Conservation (phyloP, 2,797 vertebrate genomes). For the Gobio occitaniae region DNA sequence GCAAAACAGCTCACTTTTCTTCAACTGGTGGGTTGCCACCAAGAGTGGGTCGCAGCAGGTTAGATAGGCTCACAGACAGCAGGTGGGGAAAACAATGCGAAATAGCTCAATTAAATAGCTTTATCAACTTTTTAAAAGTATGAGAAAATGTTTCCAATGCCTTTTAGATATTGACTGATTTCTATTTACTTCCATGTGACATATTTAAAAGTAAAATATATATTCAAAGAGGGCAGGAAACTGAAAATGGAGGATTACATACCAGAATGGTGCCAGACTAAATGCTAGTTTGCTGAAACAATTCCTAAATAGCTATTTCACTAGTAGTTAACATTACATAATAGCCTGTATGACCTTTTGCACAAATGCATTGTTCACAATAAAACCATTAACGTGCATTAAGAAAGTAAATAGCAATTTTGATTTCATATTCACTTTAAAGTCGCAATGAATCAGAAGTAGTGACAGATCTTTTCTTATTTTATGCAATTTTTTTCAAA, state of each 20-base stretch:
- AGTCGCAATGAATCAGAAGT: neutral
- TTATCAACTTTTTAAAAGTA: neutral
- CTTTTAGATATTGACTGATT: neutral
- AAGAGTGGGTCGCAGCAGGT: neutral
- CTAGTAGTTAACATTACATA: neutral
- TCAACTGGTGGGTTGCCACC: neutral
- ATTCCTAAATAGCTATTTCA: neutral
- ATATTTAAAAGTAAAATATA: neutral
- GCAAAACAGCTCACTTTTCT: conserved; percentile 29
- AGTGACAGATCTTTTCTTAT: neutral
- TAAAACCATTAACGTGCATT: neutral
- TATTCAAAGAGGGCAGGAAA: neutral
- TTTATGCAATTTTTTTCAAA: neutral
- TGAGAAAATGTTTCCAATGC: neutral
- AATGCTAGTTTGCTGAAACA: conserved; percentile 5
- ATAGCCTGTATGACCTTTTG: neutral
- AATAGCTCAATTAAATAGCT: neutral
- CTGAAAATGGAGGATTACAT: neutral
- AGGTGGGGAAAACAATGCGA: neutral
- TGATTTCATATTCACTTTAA: neutral
- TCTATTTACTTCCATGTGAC: neutral
- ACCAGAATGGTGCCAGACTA: conserved; percentile 5
- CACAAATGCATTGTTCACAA: neutral
- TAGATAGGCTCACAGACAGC: neutral
- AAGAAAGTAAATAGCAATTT: neutral